Evolutionary conservation across 2,113 vertebrate genomes (phyloP).

Genomic region (Mungos mungo): DNA sequence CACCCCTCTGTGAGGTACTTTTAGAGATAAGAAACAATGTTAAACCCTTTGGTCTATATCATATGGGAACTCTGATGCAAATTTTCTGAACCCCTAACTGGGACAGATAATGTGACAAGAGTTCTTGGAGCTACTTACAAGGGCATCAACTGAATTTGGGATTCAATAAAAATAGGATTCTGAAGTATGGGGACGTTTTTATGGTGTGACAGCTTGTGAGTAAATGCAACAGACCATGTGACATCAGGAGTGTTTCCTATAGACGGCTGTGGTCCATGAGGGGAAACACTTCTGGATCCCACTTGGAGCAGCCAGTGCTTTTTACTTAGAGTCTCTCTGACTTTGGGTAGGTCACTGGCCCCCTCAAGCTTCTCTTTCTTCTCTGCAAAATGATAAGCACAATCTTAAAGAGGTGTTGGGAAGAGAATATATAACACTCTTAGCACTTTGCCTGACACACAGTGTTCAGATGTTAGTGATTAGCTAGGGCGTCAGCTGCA

Average conservation of each 20-base stretch:
- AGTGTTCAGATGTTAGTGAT: neutral
- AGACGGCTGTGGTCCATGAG: accelerated
- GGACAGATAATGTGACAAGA: neutral
- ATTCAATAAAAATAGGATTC: neutral
- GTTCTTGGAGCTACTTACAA: neutral
- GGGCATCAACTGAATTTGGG: neutral
- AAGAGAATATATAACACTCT: neutral
- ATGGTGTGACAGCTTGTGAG: neutral
- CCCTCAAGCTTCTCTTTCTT: neutral
- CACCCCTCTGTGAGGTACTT: neutral
- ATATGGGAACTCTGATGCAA: neutral
- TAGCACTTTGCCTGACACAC: neutral
- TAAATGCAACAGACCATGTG: neutral
- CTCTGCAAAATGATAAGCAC: neutral
- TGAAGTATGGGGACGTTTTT: neutral
- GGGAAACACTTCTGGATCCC: accelerated
- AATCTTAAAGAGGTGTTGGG: neutral
- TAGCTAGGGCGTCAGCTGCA: neutral
- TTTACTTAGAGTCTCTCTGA: neutral
- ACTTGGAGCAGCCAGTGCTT: neutral
- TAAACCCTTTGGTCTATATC: neutral
- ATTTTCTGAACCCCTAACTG: neutral
- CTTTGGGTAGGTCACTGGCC: neutral
- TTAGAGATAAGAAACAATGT: neutral
- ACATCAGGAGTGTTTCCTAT: neutral